These are phyloP conservation scores for Lynx canadensis DNA, from an alignment of 2,113 vertebrate species.

Conservation along the genomic window DNA sequence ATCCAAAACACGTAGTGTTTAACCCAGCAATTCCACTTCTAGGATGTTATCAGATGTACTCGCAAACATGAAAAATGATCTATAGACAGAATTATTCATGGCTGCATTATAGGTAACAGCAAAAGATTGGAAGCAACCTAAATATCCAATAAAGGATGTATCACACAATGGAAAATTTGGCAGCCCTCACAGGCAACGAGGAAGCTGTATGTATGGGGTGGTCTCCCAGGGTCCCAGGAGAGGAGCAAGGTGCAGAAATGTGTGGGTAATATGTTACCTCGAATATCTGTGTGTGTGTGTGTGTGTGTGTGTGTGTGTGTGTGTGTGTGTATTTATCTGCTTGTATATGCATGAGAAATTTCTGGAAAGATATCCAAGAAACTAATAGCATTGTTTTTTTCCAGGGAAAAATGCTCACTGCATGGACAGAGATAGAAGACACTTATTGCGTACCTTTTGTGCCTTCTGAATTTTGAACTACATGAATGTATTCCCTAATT, in stretches of 20 bases:
- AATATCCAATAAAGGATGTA: not conserved
- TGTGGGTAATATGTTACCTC: not conserved
- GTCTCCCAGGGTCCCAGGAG: not conserved
- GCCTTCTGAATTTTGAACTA: not conserved
- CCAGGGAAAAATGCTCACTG: not conserved
- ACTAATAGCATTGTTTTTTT: not conserved
- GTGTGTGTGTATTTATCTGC: not conserved
- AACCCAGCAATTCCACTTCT: not conserved
- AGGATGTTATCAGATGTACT: slow-evolving; percentile 38
- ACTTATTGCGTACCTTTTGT: not conserved
- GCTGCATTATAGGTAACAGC: not conserved
- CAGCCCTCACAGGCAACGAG: not conserved
- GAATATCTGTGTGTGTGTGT: not conserved
- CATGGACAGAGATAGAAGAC: not conserved
- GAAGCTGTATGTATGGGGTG: not conserved
- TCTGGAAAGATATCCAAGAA: not conserved
- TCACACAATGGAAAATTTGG: not conserved
- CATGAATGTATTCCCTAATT: not conserved
- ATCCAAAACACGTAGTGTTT: not conserved
- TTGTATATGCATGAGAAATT: not conserved
- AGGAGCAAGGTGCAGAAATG: not conserved
- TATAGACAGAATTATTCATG: not conserved
- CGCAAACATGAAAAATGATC: slow-evolving; percentile 49
- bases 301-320: not conserved
- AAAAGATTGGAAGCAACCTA: not conserved